These are phyloP conservation scores for Steatornis caripensis DNA, from an alignment of 2,113 vertebrate genomes.

Conservation along the genomic window DNA sequence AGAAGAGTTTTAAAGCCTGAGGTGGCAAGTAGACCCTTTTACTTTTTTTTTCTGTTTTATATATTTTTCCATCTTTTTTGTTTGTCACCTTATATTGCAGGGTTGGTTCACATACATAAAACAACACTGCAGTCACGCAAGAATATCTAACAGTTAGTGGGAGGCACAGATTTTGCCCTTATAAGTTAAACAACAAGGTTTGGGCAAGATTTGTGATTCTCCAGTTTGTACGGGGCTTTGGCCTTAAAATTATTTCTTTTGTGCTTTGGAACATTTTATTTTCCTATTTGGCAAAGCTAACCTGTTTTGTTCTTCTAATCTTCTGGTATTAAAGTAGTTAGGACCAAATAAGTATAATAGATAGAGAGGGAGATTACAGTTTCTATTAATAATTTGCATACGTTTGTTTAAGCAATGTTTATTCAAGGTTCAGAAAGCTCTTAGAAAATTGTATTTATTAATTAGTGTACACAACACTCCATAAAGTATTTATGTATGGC, in stretches of 20 bases:
- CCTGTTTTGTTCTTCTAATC: neutral
- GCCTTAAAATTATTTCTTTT: constrained; percentile 17
- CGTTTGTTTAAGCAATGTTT: constrained; percentile 38
- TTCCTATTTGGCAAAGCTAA: neutral
- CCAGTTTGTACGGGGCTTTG: constrained; percentile 15
- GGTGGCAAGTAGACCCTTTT: constrained; percentile 46
- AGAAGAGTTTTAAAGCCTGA: constrained; percentile 75
- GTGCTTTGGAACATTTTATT: neutral
- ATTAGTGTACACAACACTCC: constrained; percentile 29
- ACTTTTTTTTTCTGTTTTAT: constrained; percentile 50
- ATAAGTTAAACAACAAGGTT: constrained; percentile 53
- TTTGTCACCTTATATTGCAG: constrained; percentile 71
- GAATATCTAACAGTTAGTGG: constrained; percentile 40
- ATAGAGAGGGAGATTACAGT: constrained; percentile 34
- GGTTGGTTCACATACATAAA: constrained; percentile 66
- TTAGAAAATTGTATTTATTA: constrained; percentile 42
- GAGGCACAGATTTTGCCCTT: constrained; percentile 40
- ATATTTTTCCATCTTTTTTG: constrained; percentile 74
- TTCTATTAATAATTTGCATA: constrained; percentile 45
- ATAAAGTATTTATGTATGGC: constrained; percentile 25
- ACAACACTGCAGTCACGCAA: constrained; percentile 48
- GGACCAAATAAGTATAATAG: neutral
- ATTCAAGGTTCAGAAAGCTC: constrained; percentile 25
- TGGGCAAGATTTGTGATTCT: constrained; percentile 35
- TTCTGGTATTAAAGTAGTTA: neutral